Evolutionary conservation across 2,113 vertebrate genomes (phyloP).

Genomic region (Nibea albiflora): DNA sequence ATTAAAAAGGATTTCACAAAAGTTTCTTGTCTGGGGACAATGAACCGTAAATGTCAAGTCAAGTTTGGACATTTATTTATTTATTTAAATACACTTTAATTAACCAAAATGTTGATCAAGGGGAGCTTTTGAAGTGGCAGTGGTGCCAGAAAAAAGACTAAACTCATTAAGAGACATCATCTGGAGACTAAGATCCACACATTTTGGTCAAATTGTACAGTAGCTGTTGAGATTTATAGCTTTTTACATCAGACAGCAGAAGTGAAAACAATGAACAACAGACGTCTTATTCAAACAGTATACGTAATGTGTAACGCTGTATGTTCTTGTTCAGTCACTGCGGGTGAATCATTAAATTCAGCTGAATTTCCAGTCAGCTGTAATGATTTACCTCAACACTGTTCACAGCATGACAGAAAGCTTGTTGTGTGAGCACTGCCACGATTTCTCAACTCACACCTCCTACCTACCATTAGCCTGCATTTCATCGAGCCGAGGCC

Average conservation of each 20-base stretch:
- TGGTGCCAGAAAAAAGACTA: no score
- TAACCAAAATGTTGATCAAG: no score
- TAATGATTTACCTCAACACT: conserved; percentile 52
- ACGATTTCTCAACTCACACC: conserved; percentile 42
- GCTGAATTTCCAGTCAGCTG: not conserved
- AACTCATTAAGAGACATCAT: no score
- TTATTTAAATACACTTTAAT: no score
- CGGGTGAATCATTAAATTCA: conserved; percentile 47
- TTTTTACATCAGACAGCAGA: not conserved
- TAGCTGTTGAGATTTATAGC: no score
- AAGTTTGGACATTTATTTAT: no score
- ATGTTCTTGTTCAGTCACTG: not conserved
- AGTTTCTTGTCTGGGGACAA: no score
- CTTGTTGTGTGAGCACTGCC: conserved; percentile 24
- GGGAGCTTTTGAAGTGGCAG: no score
- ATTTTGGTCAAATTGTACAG: no score
- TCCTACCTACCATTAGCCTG: conserved; percentile 31
- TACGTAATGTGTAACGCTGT: not conserved
- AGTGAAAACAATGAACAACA: not conserved
- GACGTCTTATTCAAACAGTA: not conserved
- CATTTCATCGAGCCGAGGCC: conserved; percentile 62
- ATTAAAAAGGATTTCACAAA: no score
- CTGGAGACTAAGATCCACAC: no score
- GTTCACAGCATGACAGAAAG: conserved; percentile 10
- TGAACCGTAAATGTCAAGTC: no score